Conservation (phyloP, 2,797 vertebrate genomes). For the Chelonia mydas region DNA sequence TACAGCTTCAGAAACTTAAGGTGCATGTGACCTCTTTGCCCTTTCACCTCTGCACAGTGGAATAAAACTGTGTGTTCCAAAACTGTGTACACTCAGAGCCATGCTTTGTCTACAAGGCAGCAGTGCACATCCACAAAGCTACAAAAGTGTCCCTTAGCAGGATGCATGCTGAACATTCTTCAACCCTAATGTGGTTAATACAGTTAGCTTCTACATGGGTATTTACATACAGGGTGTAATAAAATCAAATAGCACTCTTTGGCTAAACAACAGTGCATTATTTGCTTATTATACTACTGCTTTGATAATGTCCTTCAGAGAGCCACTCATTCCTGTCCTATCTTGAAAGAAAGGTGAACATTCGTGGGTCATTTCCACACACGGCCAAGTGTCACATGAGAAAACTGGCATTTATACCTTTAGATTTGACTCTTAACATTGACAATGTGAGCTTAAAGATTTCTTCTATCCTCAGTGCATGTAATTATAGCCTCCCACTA, state of each 20-base stretch:
- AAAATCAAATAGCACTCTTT: not conserved
- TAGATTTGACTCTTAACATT: not conserved
- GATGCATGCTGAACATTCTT: not conserved
- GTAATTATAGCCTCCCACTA: conserved; percentile 74
- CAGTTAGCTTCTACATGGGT: not conserved
- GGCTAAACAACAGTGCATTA: accelerated
- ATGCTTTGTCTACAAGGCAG: accelerated
- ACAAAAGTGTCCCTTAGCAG: accelerated
- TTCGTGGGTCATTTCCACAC: not conserved
- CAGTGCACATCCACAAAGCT: accelerated
- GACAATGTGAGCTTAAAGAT: conserved; percentile 27
- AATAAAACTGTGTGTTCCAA: not conserved
- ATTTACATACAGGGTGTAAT: accelerated
- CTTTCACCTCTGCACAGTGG: not conserved
- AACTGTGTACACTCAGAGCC: accelerated
- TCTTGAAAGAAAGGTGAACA: not conserved
- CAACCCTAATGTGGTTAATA: accelerated
- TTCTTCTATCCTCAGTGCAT: conserved; percentile 45
- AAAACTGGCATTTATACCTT: not conserved
- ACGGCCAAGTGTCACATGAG: accelerated
- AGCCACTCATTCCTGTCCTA: accelerated
- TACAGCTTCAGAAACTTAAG: not conserved
- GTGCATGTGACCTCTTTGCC: not conserved
- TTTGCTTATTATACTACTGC: accelerated
- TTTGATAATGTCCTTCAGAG: not conserved